phyloP scores from a whole-genome alignment of 2,797 vertebrate species.

The Bovichtus diacanthus region DNA sequence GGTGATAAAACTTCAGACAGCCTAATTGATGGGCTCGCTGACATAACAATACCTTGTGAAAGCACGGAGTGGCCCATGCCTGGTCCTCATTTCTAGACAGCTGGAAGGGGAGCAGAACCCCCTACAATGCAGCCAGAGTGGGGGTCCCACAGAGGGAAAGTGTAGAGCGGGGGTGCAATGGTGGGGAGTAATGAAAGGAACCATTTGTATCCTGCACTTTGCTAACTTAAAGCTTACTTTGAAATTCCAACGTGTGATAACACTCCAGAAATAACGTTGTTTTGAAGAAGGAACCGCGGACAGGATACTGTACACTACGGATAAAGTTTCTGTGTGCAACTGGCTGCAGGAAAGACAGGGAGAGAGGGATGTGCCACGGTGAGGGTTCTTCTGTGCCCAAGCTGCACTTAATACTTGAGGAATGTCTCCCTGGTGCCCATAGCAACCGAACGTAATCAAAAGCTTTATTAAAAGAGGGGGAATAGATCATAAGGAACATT shows the following conservation, averaged over 20 bases:
- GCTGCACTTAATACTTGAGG: conserved; percentile 86
- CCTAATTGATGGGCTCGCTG: conserved; percentile 99
- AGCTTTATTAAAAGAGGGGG: conserved; percentile 88
- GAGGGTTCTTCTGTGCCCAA: conserved; percentile 72
- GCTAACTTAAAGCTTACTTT: conserved; percentile 85
- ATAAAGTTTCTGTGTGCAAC: conserved; percentile 25
- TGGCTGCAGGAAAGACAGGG: conserved; percentile 27
- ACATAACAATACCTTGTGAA: conserved; percentile 99
- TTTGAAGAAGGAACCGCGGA: conserved; percentile 48
- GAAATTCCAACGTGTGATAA: conserved; percentile 71
- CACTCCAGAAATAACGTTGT: conserved; percentile 68
- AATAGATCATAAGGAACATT: conserved; percentile 89
- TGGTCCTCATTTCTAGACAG: conserved; percentile 99
- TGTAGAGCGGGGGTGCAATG: conserved; percentile 52
- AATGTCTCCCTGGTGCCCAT: conserved; percentile 85
- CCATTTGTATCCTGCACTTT: conserved; percentile 81
- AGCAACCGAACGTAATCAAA: conserved; percentile 88
- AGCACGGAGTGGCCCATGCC: conserved; percentile 92
- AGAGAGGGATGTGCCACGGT: conserved; percentile 72
- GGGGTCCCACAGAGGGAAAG: conserved; percentile 76
- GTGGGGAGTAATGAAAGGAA: conserved; percentile 82
- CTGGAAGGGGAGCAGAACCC: conserved; percentile 92
- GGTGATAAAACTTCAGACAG: conserved; percentile 99
- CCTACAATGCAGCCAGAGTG: conserved; percentile 82
- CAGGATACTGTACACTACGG: conserved; percentile 18